Evolutionary conservation across 2,113 vertebrate genomes (phyloP).

Genomic region (Bombycilla garrulus): DNA sequence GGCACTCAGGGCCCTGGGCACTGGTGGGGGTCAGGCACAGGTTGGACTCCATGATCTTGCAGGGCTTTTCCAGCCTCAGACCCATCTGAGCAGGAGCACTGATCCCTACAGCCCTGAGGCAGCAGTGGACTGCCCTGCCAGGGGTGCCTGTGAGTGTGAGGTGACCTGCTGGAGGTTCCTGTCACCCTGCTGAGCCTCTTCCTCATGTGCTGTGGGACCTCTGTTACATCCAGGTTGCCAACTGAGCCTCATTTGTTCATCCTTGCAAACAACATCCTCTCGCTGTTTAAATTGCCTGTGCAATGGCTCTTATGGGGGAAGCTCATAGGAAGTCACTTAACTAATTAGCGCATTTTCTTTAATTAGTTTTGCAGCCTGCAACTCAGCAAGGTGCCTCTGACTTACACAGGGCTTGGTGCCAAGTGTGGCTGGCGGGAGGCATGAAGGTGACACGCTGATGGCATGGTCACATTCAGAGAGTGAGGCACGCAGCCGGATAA

Average conservation of each 20-base stretch:
- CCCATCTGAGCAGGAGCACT: neutral
- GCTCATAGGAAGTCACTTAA: neutral
- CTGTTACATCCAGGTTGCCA: neutral
- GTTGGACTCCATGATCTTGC: fast-evolving
- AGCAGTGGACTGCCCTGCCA: neutral
- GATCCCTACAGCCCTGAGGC: neutral
- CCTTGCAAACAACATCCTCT: neutral
- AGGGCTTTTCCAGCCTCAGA: neutral
- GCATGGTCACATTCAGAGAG: neutral
- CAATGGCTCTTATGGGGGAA: neutral
- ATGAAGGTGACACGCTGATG: neutral
- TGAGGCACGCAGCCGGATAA: neutral
- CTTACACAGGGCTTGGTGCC: neutral
- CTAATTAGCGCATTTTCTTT: neutral
- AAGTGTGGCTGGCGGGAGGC: neutral
- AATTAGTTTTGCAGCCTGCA: conserved; percentile 3
- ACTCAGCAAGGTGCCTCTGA: neutral
- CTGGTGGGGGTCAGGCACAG: fast-evolving
- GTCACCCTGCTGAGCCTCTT: neutral
- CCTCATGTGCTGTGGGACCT: neutral
- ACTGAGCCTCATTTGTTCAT: neutral
- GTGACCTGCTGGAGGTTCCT: neutral
- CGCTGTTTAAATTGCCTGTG: neutral
- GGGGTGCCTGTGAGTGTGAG: neutral
- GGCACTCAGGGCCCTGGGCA: neutral